phyloP scores from a whole-genome alignment of 2,888 invertebrate genomes.

The Polietes domitor region DNA sequence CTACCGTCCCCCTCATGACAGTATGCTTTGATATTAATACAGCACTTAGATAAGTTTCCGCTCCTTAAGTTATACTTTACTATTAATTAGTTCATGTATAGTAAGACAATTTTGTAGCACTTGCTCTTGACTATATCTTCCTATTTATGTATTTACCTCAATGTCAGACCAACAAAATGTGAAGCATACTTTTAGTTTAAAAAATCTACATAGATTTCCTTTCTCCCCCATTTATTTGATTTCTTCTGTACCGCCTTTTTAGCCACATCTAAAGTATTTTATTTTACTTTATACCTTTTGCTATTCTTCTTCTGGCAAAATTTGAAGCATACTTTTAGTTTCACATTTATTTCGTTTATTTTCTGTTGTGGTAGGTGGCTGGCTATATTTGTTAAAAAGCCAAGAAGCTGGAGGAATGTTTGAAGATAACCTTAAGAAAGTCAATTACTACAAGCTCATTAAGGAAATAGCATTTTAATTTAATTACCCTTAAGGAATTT shows the following conservation, averaged over 20 bases:
- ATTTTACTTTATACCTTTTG: background rate
- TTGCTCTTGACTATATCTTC: too few species aligned
- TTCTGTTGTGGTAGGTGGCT: background rate
- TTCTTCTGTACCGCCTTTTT: too few species aligned
- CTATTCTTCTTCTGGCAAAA: background rate
- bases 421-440: background rate
- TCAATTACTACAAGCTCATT: background rate
- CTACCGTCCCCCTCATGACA: background rate
- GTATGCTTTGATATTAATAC: background rate
- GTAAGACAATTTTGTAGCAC: background rate
- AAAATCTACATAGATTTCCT: background rate
- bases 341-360: background rate
- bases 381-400: too few species aligned
- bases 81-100: background rate
- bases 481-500: background rate
- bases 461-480: background rate
- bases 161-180: background rate
- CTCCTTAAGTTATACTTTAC: background rate
- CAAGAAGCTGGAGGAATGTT: background rate
- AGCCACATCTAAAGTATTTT: background rate
- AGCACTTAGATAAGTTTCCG: background rate
- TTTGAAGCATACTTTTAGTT: slow-evolving; percentile 1
- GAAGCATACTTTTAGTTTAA: background rate
- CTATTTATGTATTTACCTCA: background rate
- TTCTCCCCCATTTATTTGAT: background rate